These are phyloP conservation scores for Mergus octosetaceus DNA, from an alignment of 2,797 vertebrate species.

Conservation along the genomic window DNA sequence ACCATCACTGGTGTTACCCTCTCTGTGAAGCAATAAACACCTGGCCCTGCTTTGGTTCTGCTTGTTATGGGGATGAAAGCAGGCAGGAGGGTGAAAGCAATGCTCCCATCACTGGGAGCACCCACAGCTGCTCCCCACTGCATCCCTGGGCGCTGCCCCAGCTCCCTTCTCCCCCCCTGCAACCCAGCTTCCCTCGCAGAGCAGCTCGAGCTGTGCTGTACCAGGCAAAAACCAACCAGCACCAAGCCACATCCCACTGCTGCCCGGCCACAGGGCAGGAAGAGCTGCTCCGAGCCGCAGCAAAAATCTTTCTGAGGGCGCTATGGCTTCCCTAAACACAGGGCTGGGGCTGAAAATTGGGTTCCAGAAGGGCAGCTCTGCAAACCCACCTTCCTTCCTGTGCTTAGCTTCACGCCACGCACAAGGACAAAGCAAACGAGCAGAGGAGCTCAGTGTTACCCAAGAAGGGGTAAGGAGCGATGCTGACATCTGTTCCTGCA, in stretches of 20 bases:
- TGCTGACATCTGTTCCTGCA: too few relatives aligned
- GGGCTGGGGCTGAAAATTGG: background rate
- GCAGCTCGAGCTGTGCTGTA: background rate
- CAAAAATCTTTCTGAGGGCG: background rate
- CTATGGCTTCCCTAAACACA: background rate
- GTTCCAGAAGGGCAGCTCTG: background rate
- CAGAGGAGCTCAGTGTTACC: fast-evolving
- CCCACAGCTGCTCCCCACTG: background rate
- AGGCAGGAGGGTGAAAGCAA: background rate
- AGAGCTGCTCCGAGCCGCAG: fast-evolving
- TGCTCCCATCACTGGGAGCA: too few relatives aligned
- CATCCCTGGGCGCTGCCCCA: background rate
- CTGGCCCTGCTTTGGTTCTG: background rate
- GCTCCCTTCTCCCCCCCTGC: fast-evolving
- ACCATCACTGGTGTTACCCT: fast-evolving
- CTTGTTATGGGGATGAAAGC: background rate
- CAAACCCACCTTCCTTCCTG: background rate
- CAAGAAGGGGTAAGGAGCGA: fast-evolving
- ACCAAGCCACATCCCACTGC: fast-evolving
- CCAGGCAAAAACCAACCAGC: fast-evolving
- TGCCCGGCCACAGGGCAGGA: too few relatives aligned
- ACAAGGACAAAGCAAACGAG: fast-evolving
- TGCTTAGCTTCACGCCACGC: background rate
- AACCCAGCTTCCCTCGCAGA: fast-evolving
- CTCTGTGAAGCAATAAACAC: background rate